Base-by-base conservation (phyloP, 2,888 invertebrate genomes). In the Parthenolecanium corni region DNA sequence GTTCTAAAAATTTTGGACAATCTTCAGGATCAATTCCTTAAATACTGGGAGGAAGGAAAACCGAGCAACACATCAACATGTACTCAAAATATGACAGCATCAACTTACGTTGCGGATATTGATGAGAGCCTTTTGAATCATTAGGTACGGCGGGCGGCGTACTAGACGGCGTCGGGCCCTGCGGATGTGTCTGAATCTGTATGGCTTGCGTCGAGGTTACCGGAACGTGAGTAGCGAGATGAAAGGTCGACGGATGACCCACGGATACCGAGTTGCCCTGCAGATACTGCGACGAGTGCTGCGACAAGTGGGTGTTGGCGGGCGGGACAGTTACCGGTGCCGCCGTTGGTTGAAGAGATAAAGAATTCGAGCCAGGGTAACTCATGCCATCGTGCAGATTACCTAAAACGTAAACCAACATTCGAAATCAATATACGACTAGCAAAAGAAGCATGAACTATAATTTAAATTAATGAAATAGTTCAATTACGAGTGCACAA, bases 121-220 rank as follows among this genome's bases (percentile, higher is more conserved):
- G 61, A 38, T 20, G 14, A n/a, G 61, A 12, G 36, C 23, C 49
- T 49, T 61, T 61, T 38, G 61, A 31, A 51, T 61, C 61, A 51
- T 61, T 61, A 51, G 61, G 61, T 31, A 49, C 61, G 12, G 61
- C 51, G 23, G 61, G 61, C 14, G 61, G 61, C 14, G 61, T 61
- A 47, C 51, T 61, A 21, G 61, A 47, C 47, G 61, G 61, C 36
- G 61, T 61, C 1, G 61, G 61, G 51, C 61, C 61, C 20, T 61
- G 61, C 21, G 61, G 49, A 24, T 61, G 61, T 2, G 47, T 36
- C n/a, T 31, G 23, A 31, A 61, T 16, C 61, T 36, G 21, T 5
- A 61, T n/a, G 18, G 47, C 46, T 24, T 46, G 61, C 61, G 61
- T 23, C 51, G 61, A 23, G 18, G 61, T 38, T 21, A 38, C 24